phyloP scores from a whole-genome alignment of 2,797 vertebrate genomes.

The Tamandua tetradactyla region DNA sequence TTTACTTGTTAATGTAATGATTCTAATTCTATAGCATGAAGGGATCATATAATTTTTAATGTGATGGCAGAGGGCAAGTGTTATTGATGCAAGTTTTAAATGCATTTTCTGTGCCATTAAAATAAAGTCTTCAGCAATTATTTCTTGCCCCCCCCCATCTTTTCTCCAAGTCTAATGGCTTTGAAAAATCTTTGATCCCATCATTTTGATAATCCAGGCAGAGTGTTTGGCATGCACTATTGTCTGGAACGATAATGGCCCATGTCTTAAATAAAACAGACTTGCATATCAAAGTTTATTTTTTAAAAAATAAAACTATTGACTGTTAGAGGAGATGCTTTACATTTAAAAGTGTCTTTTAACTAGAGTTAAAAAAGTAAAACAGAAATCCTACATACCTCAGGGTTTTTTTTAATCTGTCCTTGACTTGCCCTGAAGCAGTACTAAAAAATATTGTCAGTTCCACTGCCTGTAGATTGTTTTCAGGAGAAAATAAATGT shows the following conservation, averaged over 20 bases:
- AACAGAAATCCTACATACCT: not conserved
- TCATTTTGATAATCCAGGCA: constrained; percentile 49
- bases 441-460: constrained; percentile 62
- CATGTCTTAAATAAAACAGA: not conserved
- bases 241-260: constrained; percentile 6
- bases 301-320: constrained; percentile 6
- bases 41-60: constrained; percentile 39
- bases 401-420: constrained; percentile 56
- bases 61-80: constrained; percentile 4
- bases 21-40: not conserved
- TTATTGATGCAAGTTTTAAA: constrained; percentile 46
- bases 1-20: not conserved
- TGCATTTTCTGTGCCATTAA: constrained; percentile 42
- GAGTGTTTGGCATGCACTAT: not conserved
- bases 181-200: constrained; percentile 41
- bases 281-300: constrained; percentile 1
- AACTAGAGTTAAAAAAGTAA: not conserved
- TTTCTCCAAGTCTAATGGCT: not conserved
- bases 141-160: constrained; percentile 51
- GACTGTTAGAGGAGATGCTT: constrained; percentile 55
- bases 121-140: constrained; percentile 29
- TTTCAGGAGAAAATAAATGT: constrained; percentile 69
- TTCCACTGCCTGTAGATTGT: constrained; percentile 53
- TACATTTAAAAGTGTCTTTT: constrained; percentile 68
- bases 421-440: constrained; percentile 78